Base-by-base conservation (phyloP, 2,797 vertebrate species). In the Sorex maritimensis region DNA sequence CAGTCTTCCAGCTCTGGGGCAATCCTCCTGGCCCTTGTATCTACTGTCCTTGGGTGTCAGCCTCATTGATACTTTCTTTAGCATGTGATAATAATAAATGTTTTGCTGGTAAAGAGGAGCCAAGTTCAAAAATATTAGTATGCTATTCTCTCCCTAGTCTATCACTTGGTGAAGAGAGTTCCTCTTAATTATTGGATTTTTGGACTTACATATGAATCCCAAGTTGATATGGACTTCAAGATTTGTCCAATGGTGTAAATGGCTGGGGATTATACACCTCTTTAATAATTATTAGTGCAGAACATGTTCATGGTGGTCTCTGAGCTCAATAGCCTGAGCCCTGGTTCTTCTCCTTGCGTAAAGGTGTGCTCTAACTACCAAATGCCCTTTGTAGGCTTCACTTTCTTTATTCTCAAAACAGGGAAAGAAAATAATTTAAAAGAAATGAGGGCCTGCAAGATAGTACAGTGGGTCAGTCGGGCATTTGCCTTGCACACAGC, bases 131-230 rank as follows among this genome's bases (percentile, higher is more conserved):
- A 28, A 14, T 28, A 21, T 2, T 30, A 30, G 17, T 13, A 26
- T 9, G 12, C 49, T n/a, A 0, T 52, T 49, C 7, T 41, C 9
- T 41, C 3, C 26, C 38, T 2, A n/a, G 0, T 8, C 11, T 52
- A 0, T 52, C 6, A 5, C 19, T 52, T 30, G 9, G 17, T 17
- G 6, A 26, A 67, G 86, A 68, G 5, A 78, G 11, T 80, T 28
- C 7, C 17, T 26, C 67, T 63, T 21, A 14, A 73, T 61, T 61
- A 34, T 19, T 7, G 83, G 38, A 13, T 46, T 61, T 58, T 78
- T 68, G 69, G 38, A 61, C 24, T 15, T 13, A 30, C 8, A 30
- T 23, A 6, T 49, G 17, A 68, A 10, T 81, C 7, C 38, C 14
- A n/a, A 75, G 52, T 68, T 85, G 38, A 82, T 81, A 12, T 2